Conservation (phyloP, 2,113 vertebrate genomes). For the Euleptes europaea region DNA sequence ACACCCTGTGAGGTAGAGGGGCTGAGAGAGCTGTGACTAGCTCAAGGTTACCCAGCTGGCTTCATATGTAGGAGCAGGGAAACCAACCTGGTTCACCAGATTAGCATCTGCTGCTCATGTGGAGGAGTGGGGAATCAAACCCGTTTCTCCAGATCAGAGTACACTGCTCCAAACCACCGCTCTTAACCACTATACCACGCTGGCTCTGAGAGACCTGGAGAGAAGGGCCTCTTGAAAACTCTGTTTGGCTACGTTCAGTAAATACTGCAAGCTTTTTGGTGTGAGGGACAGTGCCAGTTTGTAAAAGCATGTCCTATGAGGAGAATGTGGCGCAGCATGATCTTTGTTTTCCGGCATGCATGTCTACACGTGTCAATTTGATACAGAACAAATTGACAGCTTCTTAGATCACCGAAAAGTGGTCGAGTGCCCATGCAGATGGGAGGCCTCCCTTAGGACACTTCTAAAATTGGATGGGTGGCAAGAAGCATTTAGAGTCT, state of each 20-base stretch:
- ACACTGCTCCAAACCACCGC: too few relatives aligned
- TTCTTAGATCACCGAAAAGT: constrained; percentile 31
- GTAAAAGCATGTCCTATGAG: background rate
- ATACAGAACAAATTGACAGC: background rate
- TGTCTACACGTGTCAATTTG: background rate
- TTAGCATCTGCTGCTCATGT: too few relatives aligned
- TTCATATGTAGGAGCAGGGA: too few relatives aligned
- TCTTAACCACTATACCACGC: too few relatives aligned
- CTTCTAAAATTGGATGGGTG: background rate
- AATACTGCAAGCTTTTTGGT: background rate
- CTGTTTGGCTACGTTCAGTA: fast-evolving
- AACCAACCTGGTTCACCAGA: too few relatives aligned
- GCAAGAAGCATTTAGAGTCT: background rate
- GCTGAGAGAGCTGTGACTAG: too few relatives aligned
- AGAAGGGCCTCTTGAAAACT: background rate
- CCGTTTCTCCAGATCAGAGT: too few relatives aligned
- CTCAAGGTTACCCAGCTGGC: too few relatives aligned
- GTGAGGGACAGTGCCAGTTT: fast-evolving
- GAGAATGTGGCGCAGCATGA: background rate
- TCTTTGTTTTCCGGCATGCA: background rate
- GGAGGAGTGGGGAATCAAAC: too few relatives aligned
- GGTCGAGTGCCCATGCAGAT: background rate
- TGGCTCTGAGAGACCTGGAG: too few relatives aligned
- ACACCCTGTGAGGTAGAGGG: too few relatives aligned
- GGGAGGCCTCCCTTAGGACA: background rate